Evolutionary conservation across 1,140 invertebrate species (phyloP).

Genomic region (Heliconius congener): DNA sequence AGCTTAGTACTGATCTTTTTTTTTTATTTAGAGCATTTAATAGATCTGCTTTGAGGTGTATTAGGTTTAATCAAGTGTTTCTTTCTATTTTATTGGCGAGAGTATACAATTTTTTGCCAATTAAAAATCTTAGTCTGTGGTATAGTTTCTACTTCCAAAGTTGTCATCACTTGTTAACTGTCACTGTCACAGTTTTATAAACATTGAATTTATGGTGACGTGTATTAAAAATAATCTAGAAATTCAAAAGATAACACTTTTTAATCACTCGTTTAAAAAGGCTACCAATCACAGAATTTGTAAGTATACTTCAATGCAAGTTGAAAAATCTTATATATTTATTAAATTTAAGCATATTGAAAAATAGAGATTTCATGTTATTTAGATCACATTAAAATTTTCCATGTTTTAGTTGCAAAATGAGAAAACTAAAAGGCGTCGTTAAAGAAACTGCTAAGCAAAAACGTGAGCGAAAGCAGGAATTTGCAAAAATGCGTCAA

Average conservation of each 20-base stretch:
- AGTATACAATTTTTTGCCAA: no score
- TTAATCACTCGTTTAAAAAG: neutral
- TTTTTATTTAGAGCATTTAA: no score
- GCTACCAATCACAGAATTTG: neutral
- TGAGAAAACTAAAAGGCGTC: slow-evolving; percentile 90
- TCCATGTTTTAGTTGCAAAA: slow-evolving; percentile 56
- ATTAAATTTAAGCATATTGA: neutral
- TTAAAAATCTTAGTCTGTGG: neutral
- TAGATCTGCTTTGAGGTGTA: no score
- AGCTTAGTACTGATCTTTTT: no score
- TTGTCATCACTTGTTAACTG: slow-evolving; percentile 11
- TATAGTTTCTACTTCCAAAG: neutral
- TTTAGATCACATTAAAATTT: slow-evolving; percentile 12
- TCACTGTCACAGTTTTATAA: slow-evolving; percentile 13
- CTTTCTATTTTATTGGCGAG: no score
- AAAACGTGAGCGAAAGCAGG: slow-evolving; percentile 90
- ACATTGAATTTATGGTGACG: slow-evolving; percentile 27
- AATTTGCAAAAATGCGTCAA: slow-evolving; percentile 89
- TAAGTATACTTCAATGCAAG: neutral
- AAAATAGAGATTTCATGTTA: neutral
- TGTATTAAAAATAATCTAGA: slow-evolving; percentile 11
- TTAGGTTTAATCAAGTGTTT: no score
- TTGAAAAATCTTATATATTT: neutral
- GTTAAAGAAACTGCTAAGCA: slow-evolving; percentile 92
- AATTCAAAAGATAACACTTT: neutral